Percentiles rank a stretch among this genome's conserved stretches.
Evolutionary conservation across 2,113 vertebrate species (phyloP).

Genomic region (Numenius arquata): DNA sequence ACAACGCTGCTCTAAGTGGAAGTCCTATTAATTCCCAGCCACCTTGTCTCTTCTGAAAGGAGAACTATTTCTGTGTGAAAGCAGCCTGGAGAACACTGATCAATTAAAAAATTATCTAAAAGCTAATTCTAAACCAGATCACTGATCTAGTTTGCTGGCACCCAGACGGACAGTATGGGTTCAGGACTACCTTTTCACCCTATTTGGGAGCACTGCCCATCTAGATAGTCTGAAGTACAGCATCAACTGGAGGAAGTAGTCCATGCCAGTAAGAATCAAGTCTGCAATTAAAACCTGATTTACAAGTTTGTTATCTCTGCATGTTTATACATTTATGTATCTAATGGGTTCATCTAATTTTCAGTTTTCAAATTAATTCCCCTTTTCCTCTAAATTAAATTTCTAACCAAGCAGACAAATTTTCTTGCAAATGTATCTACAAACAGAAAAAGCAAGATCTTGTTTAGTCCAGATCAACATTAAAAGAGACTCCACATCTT

Average conservation of each 20-base stretch:
- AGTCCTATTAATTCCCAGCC: neutral
- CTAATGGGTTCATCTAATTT: neutral
- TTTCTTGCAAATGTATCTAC: neutral
- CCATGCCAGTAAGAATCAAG: neutral
- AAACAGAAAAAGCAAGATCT: neutral
- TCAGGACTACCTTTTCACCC: neutral
- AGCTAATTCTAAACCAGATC: neutral
- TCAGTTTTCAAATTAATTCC: neutral
- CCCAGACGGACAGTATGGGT: too few relatives aligned
- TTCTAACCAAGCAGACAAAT: neutral
- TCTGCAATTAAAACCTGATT: neutral
- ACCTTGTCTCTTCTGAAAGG: neutral
- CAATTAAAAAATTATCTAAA: neutral
- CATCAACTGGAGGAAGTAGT: neutral
- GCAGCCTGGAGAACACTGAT: neutral
- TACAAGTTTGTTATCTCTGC: neutral
- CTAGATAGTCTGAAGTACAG: neutral
- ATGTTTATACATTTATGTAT: neutral
- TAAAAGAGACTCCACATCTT: neutral
- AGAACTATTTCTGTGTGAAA: neutral
- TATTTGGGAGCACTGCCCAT: neutral
- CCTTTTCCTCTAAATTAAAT: neutral
- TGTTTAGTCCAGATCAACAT: neutral
- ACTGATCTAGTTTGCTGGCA: neutral
- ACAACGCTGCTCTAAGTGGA: neutral